phyloP scores from a whole-genome alignment of 2,888 invertebrate genomes.

The Ormyrus nitidulus region DNA sequence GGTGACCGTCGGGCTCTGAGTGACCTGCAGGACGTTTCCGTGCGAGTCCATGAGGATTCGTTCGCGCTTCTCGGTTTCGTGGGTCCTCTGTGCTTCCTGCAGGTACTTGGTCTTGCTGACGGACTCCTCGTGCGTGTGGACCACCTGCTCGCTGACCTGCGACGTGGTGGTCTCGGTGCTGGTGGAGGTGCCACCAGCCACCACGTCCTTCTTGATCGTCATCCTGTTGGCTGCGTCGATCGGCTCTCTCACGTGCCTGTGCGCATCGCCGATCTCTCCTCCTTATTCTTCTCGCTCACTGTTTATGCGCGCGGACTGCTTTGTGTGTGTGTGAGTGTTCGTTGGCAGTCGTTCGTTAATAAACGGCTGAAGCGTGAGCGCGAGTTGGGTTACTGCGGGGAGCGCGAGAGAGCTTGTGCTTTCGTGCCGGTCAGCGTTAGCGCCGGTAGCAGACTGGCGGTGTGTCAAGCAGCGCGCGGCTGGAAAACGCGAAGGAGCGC shows the following conservation, averaged over 20 bases:
- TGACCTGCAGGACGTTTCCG: conserved; percentile 28
- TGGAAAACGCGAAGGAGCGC: conserved; percentile 11
- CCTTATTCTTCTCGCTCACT: neutral
- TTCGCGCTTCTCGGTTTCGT: conserved; percentile 42
- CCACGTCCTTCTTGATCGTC: conserved; percentile 27
- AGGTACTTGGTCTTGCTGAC: conserved; percentile 33
- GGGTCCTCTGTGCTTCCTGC: conserved; percentile 43
- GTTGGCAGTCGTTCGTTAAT: neutral
- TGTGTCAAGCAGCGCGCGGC: neutral
- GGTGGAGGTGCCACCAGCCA: neutral
- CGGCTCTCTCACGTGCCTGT: neutral
- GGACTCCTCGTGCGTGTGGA: conserved; percentile 43
- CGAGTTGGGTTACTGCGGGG: neutral
- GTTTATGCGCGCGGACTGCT: neutral
- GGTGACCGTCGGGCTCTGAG: neutral
- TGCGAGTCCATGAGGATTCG: conserved; percentile 34
- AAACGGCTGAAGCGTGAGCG: neutral
- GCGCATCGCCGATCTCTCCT: neutral
- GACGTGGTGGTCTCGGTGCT: conserved; percentile 1
- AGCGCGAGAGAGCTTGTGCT: neutral
- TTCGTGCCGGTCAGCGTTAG: conserved; percentile 40
- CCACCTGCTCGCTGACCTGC: conserved; percentile 34
- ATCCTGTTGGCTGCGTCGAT: conserved; percentile 2
- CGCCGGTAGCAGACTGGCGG: conserved; percentile 54
- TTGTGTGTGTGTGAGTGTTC: neutral